These are phyloP conservation scores for Drosophila hamatofila DNA, from an alignment of 2,888 invertebrate species.

Conservation along the genomic window DNA sequence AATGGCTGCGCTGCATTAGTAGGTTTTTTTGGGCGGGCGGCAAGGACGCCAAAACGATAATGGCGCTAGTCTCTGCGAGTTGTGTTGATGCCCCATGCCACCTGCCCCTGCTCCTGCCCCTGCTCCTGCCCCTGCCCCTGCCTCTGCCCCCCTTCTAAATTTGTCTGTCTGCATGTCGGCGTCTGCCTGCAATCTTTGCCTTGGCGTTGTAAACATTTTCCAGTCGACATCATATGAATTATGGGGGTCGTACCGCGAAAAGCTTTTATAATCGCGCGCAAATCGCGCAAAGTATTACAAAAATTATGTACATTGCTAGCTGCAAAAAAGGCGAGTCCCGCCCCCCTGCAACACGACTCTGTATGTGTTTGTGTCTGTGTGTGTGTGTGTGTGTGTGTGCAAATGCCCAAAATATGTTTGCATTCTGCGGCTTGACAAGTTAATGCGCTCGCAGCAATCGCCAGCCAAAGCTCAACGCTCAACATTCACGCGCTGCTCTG, in stretches of 20 bases:
- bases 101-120: background rate
- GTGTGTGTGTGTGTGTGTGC: slow-evolving; percentile 33
- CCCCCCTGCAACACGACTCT: background rate
- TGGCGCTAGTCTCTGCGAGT: slow-evolving; percentile 51
- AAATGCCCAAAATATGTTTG: slow-evolving; percentile 84
- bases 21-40: slow-evolving; percentile 22
- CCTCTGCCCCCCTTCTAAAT: background rate
- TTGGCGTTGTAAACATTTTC: slow-evolving; percentile 80
- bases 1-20: slow-evolving; percentile 62
- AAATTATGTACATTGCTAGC: slow-evolving; percentile 79
- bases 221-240: slow-evolving; percentile 83
- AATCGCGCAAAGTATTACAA: slow-evolving; percentile 83
- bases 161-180: slow-evolving; percentile 25
- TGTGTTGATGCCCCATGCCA: slow-evolving; percentile 28
- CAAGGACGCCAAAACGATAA: slow-evolving; percentile 63
- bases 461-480: slow-evolving; percentile 30
- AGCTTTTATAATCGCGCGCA: slow-evolving; percentile 84
- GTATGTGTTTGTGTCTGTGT: slow-evolving; percentile 3
- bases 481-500: slow-evolving; percentile 2
- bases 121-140: background rate
- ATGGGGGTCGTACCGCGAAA: slow-evolving; percentile 84
- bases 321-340: slow-evolving; percentile 13
- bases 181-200: slow-evolving; percentile 68
- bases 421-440: slow-evolving; percentile 81
- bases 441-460: slow-evolving; percentile 75